Conservation (phyloP, 2,113 vertebrate genomes). For the Gracilinanus agilis region DNA sequence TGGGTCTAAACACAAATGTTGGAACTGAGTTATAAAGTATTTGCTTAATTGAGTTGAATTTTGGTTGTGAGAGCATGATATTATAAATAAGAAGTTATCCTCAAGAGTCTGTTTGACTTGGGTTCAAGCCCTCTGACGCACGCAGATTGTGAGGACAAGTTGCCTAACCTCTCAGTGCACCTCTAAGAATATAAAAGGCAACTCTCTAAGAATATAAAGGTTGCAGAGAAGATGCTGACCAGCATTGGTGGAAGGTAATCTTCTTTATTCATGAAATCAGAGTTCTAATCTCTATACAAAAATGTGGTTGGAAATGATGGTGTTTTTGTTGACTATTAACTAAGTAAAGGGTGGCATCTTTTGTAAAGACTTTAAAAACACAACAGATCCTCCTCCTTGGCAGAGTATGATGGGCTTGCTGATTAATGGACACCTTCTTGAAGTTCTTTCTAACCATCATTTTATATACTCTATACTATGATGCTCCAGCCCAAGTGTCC, state of each 20-base stretch:
- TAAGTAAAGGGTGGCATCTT: background rate
- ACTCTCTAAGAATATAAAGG: background rate
- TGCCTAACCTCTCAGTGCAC: background rate
- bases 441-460: background rate
- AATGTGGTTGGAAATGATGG: background rate
- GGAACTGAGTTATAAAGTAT: background rate
- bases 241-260: background rate
- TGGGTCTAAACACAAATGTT: background rate
- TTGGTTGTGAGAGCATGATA: background rate
- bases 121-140: background rate
- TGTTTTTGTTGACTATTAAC: background rate
- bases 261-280: background rate
- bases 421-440: background rate
- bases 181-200: background rate
- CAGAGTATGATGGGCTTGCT: background rate
- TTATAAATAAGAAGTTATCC: background rate
- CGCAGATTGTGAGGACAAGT: background rate
- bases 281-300: constrained; percentile 7
- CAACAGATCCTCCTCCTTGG: constrained; percentile 12
- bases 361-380: constrained; percentile 14
- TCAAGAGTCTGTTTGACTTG: background rate
- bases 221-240: background rate
- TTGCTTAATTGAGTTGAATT: background rate
- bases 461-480: background rate
- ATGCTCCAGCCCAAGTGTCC: background rate